Base-by-base conservation (phyloP, 2,113 vertebrate genomes). In the Struthio camelus region DNA sequence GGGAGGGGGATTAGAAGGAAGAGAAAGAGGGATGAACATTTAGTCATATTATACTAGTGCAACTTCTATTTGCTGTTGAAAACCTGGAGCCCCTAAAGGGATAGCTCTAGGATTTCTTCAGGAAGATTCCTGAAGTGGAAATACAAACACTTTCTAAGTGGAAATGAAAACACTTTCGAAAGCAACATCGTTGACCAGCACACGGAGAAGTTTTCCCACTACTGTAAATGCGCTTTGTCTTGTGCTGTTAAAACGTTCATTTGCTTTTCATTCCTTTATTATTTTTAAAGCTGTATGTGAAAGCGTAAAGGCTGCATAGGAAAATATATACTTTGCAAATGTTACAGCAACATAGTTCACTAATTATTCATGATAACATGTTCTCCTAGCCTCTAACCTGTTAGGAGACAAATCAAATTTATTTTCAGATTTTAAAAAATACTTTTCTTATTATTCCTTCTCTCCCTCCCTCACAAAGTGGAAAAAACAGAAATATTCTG, bases 101-200 rank as follows among this genome's bases (percentile, higher is more conserved):
- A 70, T 82, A 77, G 72, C 16, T 2, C 27, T 85, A 53, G 50
- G 38, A 38, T 90, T 86, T 82, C 54, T 95, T 66, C 64, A 46
- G 79, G 53, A 73, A 87, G 34, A 40, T 73, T 96, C 64, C 82
- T 62, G 67, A 91, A 80, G 48, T 96, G 95, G 90, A 96, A 96
- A 94, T 88, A 94, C 73, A 16, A 94, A 85, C 91, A 77, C 14
- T 85, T 92, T 56, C 65, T 85, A 3, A 0, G 36, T 96, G 89
- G 93, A 96, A 93, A 94, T 89, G 71, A 94, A 96, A 97, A 85
- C 70, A 85, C 50, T 93, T 93, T 4, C 69, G 91, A 88, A 89
- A 69, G 53, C 48, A 48, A 67, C 65, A 38, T 48, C 32, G 1
- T 23, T 85, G 53, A 70, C 66, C 87, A 91, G 75, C 85, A 87